Evolutionary conservation across 64 coral and sea anemone genomes (phyloP), one percentile per base, ranked within the genome.

Genomic region (Montipora efflorescens): DNA sequence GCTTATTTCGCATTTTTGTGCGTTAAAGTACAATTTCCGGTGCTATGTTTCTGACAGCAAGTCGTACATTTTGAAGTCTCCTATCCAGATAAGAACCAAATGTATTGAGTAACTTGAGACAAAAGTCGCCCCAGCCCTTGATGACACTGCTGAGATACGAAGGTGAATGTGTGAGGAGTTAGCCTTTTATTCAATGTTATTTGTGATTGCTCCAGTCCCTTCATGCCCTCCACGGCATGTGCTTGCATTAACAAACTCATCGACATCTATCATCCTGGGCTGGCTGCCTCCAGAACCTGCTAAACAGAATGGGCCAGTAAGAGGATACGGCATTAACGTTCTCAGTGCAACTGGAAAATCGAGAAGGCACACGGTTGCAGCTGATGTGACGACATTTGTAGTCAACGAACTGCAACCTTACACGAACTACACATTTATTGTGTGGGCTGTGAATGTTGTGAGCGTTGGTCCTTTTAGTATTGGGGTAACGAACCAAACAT

Each of bases 391-490:
- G 0, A 15, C 20, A 76, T 78, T 94, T 22, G 18, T 79, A 12
- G 52, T 91, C 10, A 78, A 80, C 87, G 74, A 45, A 43, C 82
- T 97, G 7, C 70, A 20, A 13, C 78, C 95, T 8, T 91, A 97
- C 80, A 97, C 95, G 66, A 22, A 87, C 4, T 97, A 97, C 76
- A 87, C 79, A 15, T 88, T 94, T 44, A 87, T 4, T 36, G 82
- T 91, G 53, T 81, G 83, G 28, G 92, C 88, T 47, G 89, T 82
- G 12, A 97, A 80, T 59, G 47, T 18, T 36, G 77, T 53, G 67
- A 88, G 95, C 11, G 13, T 36, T 52, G 95, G 95, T 51, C 92
- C 92, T 48, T 47, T 23, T 51, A 97, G 95, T 59, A 47, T 64
- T 13, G 15, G n/a, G 21, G 76, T 91, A 0, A 76, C 36, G 15